Conservation (phyloP, 2,797 vertebrate species). For the Synaphobranchus kaupii region DNA sequence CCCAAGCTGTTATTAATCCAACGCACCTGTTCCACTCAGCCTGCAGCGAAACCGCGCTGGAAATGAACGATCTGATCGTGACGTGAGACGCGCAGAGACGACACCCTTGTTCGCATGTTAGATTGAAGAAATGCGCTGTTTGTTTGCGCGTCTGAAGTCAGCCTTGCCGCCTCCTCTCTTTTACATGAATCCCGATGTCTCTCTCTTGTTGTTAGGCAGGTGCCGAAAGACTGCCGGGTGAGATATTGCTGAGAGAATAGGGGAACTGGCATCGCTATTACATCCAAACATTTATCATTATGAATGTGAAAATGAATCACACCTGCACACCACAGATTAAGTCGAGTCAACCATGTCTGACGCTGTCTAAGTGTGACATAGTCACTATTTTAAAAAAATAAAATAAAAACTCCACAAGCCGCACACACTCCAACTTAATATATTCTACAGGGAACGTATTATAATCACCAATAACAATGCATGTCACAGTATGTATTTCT, state of each 20-base stretch:
- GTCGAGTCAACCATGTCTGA: not conserved
- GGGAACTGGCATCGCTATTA: not conserved
- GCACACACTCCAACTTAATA: not conserved
- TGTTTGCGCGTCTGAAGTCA: not conserved
- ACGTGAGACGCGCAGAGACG: not conserved
- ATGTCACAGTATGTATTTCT: not conserved
- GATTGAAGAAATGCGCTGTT: not conserved
- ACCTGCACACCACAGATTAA: not conserved
- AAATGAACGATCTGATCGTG: not conserved
- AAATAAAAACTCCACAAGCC: not conserved
- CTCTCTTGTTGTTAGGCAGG: constrained; percentile 38
- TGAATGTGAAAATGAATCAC: not conserved
- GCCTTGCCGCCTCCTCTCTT: constrained; percentile 64
- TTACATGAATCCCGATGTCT: constrained; percentile 71
- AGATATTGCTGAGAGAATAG: not conserved
- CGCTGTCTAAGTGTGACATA: not conserved
- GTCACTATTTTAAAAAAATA: not conserved
- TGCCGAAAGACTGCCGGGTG: not conserved
- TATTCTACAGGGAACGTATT: not conserved
- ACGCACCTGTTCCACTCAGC: constrained; percentile 26
- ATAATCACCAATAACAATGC: not conserved
- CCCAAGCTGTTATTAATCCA: not conserved
- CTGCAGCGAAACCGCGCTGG: not conserved
- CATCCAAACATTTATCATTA: not conserved
- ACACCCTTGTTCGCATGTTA: not conserved